Percentiles rank a stretch among this genome's conserved stretches.
These are phyloP conservation scores for Pachycephus smyrnensis DNA, from an alignment of 2,888 invertebrate species.

Conservation along the genomic window DNA sequence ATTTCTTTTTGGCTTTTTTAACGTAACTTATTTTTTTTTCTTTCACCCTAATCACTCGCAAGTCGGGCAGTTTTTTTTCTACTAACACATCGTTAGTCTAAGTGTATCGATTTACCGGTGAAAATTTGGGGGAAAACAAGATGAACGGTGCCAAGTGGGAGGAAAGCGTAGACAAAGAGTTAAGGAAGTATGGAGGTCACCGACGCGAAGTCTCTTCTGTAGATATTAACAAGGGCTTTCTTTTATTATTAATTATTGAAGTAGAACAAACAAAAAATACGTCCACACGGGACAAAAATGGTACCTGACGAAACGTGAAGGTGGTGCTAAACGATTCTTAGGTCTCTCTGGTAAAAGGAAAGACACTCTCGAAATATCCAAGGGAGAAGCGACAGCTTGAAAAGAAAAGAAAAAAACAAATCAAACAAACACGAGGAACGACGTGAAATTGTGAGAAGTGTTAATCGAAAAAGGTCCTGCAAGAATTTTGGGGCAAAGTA, in stretches of 20 bases:
- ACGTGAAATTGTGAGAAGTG: neutral
- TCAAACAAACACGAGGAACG: neutral
- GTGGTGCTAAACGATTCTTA: constrained; percentile 19
- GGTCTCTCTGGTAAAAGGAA: neutral
- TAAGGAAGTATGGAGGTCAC: neutral
- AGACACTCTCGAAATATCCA: neutral
- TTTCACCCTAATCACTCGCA: constrained; percentile 25
- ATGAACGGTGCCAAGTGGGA: neutral
- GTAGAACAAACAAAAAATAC: constrained; percentile 9
- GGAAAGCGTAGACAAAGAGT: neutral
- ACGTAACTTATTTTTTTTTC: constrained; percentile 28
- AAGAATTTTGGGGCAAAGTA: constrained; percentile 3
- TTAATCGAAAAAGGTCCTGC: neutral
- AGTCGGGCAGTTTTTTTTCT: constrained; percentile 31
- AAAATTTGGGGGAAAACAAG: neutral
- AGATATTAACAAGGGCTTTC: neutral
- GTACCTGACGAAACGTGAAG: constrained; percentile 23
- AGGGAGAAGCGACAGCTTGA: neutral
- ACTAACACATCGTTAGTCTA: constrained; percentile 13
- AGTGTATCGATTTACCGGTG: neutral
- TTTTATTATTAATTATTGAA: neutral
- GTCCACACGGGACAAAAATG: constrained; percentile 8
- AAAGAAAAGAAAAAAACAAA: neutral
- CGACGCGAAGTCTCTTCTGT: neutral
- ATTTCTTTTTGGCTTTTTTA: constrained; percentile 27